A percentile compares a stretch with the other conserved stretches of the same genome.
Conservation (phyloP, 2,113 vertebrate species). For the Cranoglanis bouderius region DNA sequence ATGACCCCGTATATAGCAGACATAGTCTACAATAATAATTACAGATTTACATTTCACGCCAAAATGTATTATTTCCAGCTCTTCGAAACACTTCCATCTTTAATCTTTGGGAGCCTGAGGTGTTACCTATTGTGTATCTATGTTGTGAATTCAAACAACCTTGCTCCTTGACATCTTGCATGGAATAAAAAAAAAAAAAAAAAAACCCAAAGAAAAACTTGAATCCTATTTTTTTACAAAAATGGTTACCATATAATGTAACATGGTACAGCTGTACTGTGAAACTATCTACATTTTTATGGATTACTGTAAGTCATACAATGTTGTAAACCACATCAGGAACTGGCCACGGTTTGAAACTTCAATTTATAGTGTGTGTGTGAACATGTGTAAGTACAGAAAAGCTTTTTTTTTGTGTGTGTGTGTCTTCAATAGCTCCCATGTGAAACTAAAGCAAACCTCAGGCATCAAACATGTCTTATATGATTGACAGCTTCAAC, state of each 20-base stretch:
- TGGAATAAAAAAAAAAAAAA: too few relatives aligned
- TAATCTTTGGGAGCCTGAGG: not conserved
- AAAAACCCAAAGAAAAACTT: not conserved
- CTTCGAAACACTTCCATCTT: not conserved
- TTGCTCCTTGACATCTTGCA: not conserved
- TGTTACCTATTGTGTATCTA: not conserved
- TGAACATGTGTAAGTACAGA: not conserved
- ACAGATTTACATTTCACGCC: not conserved
- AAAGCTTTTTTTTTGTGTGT: not conserved
- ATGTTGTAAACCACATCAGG: conserved; percentile 16
- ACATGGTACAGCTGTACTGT: not conserved
- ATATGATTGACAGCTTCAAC: not conserved
- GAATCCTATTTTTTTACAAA: not conserved
- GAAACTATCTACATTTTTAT: not conserved
- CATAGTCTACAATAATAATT: not conserved
- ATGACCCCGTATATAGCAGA: too few relatives aligned
- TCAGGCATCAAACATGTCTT: not conserved
- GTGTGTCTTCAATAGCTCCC: not conserved
- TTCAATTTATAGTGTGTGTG: not conserved
- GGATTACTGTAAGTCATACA: not conserved
- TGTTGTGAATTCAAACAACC: not conserved
- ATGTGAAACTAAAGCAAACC: not conserved
- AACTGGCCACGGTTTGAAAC: not conserved
- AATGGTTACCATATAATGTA: not conserved
- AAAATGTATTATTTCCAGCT: not conserved